Evolutionary conservation across 2,797 vertebrate species (phyloP).

Genomic region (Oryzias dopingdopingensis): DNA sequence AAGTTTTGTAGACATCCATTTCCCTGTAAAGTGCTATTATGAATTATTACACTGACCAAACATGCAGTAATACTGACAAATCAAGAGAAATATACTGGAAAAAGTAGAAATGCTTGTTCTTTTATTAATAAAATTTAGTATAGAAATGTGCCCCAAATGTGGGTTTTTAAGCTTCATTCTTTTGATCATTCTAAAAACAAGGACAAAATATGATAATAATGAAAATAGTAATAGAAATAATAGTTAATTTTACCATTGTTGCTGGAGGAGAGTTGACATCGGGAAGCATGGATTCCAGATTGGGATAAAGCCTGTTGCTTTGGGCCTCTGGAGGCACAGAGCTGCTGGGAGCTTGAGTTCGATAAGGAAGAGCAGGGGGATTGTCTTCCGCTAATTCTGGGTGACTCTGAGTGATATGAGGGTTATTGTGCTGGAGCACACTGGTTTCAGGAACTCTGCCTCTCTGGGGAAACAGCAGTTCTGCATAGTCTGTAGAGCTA

Average conservation of each 20-base stretch:
- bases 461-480: conserved; percentile 59
- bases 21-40: too few relatives aligned
- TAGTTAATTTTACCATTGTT: conserved; percentile 42
- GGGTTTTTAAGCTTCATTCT: too few relatives aligned
- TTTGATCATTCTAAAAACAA: too few relatives aligned
- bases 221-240: too few relatives aligned
- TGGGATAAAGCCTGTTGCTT: conserved; percentile 58
- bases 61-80: too few relatives aligned
- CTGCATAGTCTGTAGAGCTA: conserved; percentile 48
- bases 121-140: too few relatives aligned
- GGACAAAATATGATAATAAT: too few relatives aligned
- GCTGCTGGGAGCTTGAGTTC: conserved; percentile 12
- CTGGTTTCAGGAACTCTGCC: neutral
- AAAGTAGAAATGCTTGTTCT: too few relatives aligned
- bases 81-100: too few relatives aligned
- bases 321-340: conserved; percentile 8
- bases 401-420: neutral
- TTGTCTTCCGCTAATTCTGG: conserved; percentile 8
- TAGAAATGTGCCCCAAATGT: too few relatives aligned
- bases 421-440: conserved; percentile 5
- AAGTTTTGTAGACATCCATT: too few relatives aligned
- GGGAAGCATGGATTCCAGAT: conserved; percentile 41
- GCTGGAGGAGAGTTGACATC: neutral
- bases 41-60: too few relatives aligned
- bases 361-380: conserved; percentile 50